Conservation (phyloP, 2,797 vertebrate species). For the Calcarius lapponicus region DNA sequence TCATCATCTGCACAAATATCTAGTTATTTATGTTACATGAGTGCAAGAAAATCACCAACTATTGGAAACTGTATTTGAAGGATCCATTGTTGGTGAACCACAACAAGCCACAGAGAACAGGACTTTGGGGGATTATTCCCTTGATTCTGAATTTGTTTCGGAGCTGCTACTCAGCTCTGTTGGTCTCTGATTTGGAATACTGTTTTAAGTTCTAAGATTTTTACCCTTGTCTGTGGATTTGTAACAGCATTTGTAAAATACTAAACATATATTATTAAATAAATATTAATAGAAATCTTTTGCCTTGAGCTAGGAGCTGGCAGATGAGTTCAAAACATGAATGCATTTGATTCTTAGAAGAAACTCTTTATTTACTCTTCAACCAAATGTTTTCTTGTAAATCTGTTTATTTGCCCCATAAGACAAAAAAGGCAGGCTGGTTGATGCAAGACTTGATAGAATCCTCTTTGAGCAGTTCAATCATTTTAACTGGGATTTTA, state of each 20-base stretch:
- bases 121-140: neutral
- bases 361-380: neutral
- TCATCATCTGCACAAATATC: neutral
- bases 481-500: neutral
- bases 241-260: conserved; percentile 18
- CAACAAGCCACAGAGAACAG: neutral
- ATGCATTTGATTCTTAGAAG: neutral
- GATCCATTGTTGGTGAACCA: neutral
- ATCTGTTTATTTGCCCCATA: neutral
- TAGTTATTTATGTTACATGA: neutral
- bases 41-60: neutral
- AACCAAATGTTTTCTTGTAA: neutral
- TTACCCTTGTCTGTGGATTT: neutral
- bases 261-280: neutral
- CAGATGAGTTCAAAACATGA: neutral
- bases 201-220: neutral
- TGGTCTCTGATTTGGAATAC: neutral
- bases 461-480: neutral
- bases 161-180: neutral
- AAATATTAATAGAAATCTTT: conserved; percentile 10
- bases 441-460: neutral
- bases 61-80: neutral
- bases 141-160: neutral
- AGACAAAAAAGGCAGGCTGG: neutral
- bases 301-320: conserved; percentile 27